phyloP scores from a whole-genome alignment of 2,113 vertebrate species.

The Emydocephalus ijimae region DNA sequence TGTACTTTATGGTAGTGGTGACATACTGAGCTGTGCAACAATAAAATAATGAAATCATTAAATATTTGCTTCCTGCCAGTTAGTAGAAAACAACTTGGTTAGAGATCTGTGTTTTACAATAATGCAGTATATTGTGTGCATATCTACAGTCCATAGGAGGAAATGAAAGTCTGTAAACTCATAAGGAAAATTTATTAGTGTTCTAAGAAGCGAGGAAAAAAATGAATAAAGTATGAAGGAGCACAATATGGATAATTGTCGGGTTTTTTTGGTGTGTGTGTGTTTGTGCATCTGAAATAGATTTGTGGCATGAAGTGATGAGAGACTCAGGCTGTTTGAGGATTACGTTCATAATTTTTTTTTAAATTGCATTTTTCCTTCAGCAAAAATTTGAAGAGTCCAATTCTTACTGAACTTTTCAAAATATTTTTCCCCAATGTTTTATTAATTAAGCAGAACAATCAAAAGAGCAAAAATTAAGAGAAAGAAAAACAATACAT shows the following conservation, averaged over 20 bases:
- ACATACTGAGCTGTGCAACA: slow-evolving; percentile 27
- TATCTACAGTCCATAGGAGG: slow-evolving; percentile 9
- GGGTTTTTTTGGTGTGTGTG: too few relatives aligned
- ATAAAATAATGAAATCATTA: slow-evolving; percentile 34
- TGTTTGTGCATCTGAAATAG: not conserved
- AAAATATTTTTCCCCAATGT: not conserved
- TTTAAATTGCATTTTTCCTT: not conserved
- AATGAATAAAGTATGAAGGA: not conserved
- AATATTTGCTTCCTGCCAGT: slow-evolving; percentile 32
- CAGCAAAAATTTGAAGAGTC: not conserved
- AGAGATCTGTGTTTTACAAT: not conserved
- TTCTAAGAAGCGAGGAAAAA: not conserved
- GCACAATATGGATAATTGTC: not conserved
- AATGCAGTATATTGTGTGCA: slow-evolving; percentile 25
- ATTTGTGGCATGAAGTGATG: not conserved
- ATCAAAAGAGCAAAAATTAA: not conserved
- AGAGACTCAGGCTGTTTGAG: not conserved
- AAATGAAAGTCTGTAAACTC: slow-evolving; percentile 25
- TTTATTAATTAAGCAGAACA: not conserved
- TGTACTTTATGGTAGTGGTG: slow-evolving; percentile 19
- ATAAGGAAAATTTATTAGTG: slow-evolving; percentile 17
- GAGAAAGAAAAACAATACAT: not conserved
- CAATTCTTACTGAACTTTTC: not conserved
- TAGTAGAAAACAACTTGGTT: slow-evolving; percentile 14
- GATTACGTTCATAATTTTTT: not conserved